Evolutionary conservation across 2,113 vertebrate genomes (phyloP).

Genomic region (Macrotus californicus): DNA sequence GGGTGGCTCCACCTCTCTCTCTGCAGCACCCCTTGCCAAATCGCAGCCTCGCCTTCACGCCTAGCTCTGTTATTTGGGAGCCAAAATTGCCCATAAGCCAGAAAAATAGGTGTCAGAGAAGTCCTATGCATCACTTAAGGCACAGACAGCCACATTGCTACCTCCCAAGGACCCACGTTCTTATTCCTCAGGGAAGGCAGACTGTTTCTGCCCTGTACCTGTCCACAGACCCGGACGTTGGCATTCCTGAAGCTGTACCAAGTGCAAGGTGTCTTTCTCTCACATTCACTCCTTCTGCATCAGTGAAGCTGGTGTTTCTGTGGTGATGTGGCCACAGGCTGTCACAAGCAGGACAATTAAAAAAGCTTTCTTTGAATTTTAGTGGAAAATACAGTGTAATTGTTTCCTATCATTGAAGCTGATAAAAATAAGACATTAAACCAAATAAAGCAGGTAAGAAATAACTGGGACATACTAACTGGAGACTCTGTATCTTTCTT

Average conservation of each 20-base stretch:
- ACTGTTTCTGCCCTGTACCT: too few relatives aligned
- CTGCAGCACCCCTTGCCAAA: not conserved
- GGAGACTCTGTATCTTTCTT: fast-evolving
- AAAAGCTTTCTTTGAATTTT: not conserved
- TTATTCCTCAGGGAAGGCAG: not conserved
- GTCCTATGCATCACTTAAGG: not conserved
- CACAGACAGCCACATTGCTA: fast-evolving
- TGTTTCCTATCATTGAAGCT: not conserved
- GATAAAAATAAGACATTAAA: not conserved
- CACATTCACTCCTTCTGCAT: fast-evolving
- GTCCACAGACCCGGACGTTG: fast-evolving
- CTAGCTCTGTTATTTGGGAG: not conserved
- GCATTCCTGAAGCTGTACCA: fast-evolving
- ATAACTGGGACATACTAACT: fast-evolving
- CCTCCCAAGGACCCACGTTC: fast-evolving
- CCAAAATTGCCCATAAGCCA: not conserved
- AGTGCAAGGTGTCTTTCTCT: fast-evolving
- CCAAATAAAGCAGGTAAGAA: fast-evolving
- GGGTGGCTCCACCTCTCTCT: fast-evolving
- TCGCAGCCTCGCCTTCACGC: not conserved
- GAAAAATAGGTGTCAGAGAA: not conserved
- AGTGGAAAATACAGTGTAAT: not conserved
- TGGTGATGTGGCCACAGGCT: not conserved
- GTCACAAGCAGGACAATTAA: too few relatives aligned
- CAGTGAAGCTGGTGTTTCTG: not conserved